Base-by-base conservation (phyloP, 2,797 vertebrate genomes). In the Chaunax sp. region DNA sequence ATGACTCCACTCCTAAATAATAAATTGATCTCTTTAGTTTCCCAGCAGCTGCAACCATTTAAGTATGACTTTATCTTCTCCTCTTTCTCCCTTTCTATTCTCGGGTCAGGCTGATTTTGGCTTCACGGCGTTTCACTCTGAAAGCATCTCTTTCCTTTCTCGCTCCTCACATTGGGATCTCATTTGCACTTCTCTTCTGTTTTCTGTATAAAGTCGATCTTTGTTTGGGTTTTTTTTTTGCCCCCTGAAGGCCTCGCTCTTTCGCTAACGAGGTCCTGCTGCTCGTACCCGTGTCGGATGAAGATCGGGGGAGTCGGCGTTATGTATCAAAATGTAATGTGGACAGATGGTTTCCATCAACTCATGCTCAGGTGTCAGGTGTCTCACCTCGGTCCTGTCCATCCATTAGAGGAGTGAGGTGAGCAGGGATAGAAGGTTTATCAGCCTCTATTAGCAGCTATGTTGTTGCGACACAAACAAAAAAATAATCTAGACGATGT, bases 241-340 rank as follows among this genome's bases (percentile, higher is more conserved):
- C 15, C 38, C 54, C 41, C 28, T 40, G 52, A 38, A 52, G 30
- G 40, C 33, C 45, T 38, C 51, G 5, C 10, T 40, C 5, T 46
- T 46, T 72, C 68, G 62, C 65, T 80, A 78, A 86, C 78, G 69
- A 84, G 70, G 46, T 75, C 63, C 71, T 49, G 44, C 64, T 19
- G 51, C 66, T 81, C 64, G 64, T 53, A 19, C 51, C 44, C 70
- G 26, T 10, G 7, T 47, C 6, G 2, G 33, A 71, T 22, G 51
- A 9, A 64, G 70, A 71, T 76, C 77, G 51, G 43, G 57, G 68
- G 71, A 87, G 69, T 82, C 60, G 56, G 66, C 82, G 63, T 76
- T 45, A 11, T 41, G 22, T 52, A 23, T 68, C 20, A 37, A 35
- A 58, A 28, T 14, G 50, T 9, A 6, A 1, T 15, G 37, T 43